These are phyloP conservation scores for Drosophila kambysellisi DNA, from an alignment of 2,888 invertebrate genomes.

Conservation along the genomic window DNA sequence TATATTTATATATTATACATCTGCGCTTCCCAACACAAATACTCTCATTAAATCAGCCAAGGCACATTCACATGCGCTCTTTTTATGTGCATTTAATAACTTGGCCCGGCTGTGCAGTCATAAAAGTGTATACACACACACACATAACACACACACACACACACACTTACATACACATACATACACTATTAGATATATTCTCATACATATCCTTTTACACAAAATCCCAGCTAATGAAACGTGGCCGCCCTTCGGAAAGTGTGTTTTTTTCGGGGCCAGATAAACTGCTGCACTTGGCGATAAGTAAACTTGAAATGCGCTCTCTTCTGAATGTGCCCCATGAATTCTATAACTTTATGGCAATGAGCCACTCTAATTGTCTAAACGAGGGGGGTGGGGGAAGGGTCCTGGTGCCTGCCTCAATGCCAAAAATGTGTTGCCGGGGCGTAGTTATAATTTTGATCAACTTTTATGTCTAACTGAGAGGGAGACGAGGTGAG, in stretches of 20 bases:
- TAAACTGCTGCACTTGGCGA: slow-evolving; percentile 69
- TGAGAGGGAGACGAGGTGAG: slow-evolving; percentile 3
- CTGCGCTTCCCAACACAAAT: neutral
- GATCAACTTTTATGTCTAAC: slow-evolving; percentile 75
- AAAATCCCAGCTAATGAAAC: slow-evolving; percentile 69
- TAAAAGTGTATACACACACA: slow-evolving; percentile 28
- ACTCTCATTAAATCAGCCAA: neutral
- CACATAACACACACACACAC: slow-evolving; percentile 5
- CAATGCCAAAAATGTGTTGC: slow-evolving; percentile 59
- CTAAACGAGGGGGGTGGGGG: slow-evolving; percentile 23
- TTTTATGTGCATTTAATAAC: slow-evolving; percentile 51
- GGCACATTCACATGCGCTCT: slow-evolving; percentile 19
- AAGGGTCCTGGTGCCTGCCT: slow-evolving; percentile 37
- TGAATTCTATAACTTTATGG: slow-evolving; percentile 79
- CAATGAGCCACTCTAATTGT: slow-evolving; percentile 76
- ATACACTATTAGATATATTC: neutral
- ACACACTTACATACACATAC: neutral
- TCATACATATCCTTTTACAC: slow-evolving; percentile 25
- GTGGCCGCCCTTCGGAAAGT: slow-evolving; percentile 38
- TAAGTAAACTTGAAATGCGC: slow-evolving; percentile 73
- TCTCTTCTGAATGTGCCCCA: slow-evolving; percentile 63
- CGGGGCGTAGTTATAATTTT: slow-evolving; percentile 74
- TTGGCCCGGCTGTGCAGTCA: slow-evolving; percentile 31
- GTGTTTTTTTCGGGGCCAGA: slow-evolving; percentile 5
- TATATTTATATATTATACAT: neutral